Evolutionary conservation across 2,113 vertebrate genomes (phyloP).

Genomic region (Clarias gariepinus): DNA sequence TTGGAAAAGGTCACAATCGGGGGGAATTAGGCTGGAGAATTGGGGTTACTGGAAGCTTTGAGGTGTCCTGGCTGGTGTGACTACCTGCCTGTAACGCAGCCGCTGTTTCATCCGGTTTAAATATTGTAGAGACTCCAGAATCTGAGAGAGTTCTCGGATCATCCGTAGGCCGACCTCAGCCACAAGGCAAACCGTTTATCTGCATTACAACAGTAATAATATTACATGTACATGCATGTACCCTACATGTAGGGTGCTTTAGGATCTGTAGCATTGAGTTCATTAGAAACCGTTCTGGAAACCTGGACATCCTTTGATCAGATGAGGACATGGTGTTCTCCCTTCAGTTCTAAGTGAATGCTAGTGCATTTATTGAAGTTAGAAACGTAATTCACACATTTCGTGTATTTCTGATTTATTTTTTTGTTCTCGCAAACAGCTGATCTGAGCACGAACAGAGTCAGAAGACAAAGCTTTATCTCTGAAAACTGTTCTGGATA

Average conservation of each 20-base stretch:
- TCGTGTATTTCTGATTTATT: not conserved
- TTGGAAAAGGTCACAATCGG: constrained; percentile 19
- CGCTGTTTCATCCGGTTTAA: not conserved
- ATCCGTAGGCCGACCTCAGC: not conserved
- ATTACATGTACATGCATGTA: not conserved
- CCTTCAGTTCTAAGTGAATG: not conserved
- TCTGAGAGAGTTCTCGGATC: not conserved
- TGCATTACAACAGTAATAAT: not conserved
- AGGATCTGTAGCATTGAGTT: not conserved
- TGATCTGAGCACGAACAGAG: not conserved
- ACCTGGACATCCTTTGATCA: not conserved
- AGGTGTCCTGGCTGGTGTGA: not conserved
- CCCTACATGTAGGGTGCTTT: too few relatives aligned
- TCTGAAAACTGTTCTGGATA: not conserved
- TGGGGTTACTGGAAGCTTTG: constrained; percentile 14
- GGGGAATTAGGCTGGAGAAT: constrained; percentile 6
- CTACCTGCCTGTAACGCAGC: not conserved
- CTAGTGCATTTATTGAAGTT: not conserved
- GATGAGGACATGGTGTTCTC: not conserved
- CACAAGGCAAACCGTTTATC: not conserved
- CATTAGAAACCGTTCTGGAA: not conserved
- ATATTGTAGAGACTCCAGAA: not conserved
- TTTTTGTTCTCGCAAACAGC: not conserved
- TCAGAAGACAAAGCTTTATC: not conserved
- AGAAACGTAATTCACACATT: not conserved